A percentile compares a stretch with the other conserved stretches of the same genome.
These are phyloP conservation scores for Heteractis magnifica DNA, from an alignment of 92 coral and sea anemone species.

Conservation along the genomic window DNA sequence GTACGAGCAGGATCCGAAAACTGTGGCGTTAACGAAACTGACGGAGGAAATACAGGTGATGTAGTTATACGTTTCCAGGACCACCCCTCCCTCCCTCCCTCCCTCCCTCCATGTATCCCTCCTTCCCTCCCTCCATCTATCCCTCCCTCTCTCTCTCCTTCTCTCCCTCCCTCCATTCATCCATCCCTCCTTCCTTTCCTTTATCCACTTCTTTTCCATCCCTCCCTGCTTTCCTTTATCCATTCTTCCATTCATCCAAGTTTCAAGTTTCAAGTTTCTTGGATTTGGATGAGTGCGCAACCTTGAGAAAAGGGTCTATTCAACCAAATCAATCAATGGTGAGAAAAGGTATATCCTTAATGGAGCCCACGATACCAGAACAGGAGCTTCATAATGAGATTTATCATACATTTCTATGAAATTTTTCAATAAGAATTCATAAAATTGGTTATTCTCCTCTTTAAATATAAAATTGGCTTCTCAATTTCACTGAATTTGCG, in stretches of 20 bases:
- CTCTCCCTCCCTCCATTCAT: neutral
- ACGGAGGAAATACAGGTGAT: slow-evolving; percentile 42
- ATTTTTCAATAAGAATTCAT: no score
- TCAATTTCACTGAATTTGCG: no score
- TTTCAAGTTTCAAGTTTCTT: no score
- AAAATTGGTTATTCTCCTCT: no score
- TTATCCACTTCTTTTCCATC: neutral
- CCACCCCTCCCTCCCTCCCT: neutral
- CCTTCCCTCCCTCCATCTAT: neutral
- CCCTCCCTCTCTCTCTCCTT: neutral
- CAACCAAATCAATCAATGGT: no score
- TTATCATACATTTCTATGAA: no score
- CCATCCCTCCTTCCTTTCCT: neutral
- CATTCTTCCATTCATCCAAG: neutral
- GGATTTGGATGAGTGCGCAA: no score
- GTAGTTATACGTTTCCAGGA: neutral
- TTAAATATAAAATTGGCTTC: no score
- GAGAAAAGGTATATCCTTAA: no score
- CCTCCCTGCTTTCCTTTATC: neutral
- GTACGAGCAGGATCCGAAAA: slow-evolving; percentile 84
- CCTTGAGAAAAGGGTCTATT: no score
- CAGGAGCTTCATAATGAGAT: no score
- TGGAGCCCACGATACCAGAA: no score
- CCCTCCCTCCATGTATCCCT: neutral
- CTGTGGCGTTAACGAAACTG: slow-evolving; percentile 73